Percentiles rank a stretch among this genome's conserved stretches.
phyloP scores from a whole-genome alignment of 30 jellyfish, hydroid and myxozoan species.

The Turritopsis dohrnii region DNA sequence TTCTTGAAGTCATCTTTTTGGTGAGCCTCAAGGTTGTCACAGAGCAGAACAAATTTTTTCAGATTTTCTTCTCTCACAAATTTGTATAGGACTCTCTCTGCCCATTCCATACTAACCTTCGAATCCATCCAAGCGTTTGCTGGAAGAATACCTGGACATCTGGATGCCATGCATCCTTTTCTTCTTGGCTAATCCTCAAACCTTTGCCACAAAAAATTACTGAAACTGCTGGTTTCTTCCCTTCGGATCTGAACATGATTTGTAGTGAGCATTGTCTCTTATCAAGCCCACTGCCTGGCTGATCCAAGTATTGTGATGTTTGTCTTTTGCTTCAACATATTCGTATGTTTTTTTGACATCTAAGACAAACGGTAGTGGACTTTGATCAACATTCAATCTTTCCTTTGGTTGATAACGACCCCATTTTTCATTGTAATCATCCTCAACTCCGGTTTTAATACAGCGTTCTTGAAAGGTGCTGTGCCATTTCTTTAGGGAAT shows the following conservation, averaged over 20 bases:
- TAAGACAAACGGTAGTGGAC: too few relatives aligned
- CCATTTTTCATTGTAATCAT: not conserved
- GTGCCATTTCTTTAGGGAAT: constrained; percentile 14
- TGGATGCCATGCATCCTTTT: constrained; percentile 1
- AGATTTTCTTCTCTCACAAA: constrained; percentile 27
- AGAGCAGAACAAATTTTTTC: not conserved
- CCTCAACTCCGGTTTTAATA: not conserved
- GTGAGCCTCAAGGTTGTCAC: constrained; percentile 6
- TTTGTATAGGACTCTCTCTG: constrained; percentile 6
- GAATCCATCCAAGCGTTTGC: constrained; percentile 58
- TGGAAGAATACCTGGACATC: not conserved
- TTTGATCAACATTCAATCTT: too few relatives aligned
- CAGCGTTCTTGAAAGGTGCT: constrained; percentile 8
- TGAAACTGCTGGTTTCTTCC: not conserved
- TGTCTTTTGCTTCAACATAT: too few relatives aligned
- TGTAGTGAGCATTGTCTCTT: constrained; percentile 4
- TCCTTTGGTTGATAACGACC: too few relatives aligned
- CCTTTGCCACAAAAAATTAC: constrained; percentile 2
- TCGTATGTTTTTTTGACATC: too few relatives aligned
- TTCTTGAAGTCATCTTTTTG: not conserved
- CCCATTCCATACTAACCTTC: constrained; percentile 39
- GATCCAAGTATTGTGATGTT: constrained; percentile 11
- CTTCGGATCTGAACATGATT: not conserved
- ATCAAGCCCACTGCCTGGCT: constrained; percentile 13
- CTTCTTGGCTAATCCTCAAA: not conserved